Percentiles rank a stretch among this genome's conserved stretches.
Evolutionary conservation across 1,140 invertebrate genomes (phyloP).

Genomic region (Lepidurus couesii): DNA sequence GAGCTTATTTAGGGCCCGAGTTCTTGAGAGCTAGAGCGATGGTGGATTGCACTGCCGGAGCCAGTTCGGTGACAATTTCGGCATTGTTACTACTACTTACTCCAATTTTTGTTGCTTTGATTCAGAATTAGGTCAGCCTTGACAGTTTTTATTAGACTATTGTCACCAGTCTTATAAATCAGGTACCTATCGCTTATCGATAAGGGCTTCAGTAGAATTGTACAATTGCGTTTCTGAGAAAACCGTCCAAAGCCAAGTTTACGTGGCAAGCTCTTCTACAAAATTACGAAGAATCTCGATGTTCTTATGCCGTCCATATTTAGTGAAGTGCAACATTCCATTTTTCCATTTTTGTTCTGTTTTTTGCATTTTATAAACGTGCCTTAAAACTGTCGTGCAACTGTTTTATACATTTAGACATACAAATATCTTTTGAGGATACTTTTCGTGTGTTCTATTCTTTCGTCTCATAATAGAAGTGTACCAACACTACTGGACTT

Average conservation of each 20-base stretch:
- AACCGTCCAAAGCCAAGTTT: background rate
- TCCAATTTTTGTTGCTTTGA: background rate
- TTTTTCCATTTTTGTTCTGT: background rate
- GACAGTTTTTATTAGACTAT: background rate
- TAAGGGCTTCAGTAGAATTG: background rate
- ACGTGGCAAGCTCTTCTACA: background rate
- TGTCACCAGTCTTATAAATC: constrained; percentile 5
- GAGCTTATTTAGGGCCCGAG: constrained; percentile 63
- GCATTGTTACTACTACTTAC: constrained; percentile 5
- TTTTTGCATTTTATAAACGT: background rate
- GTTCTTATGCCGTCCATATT: background rate
- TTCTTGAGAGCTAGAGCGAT: constrained; percentile 69
- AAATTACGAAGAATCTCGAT: background rate
- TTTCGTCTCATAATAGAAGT: too few relatives aligned
- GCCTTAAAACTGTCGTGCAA: background rate
- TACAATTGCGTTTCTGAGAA: background rate
- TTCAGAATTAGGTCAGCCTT: background rate
- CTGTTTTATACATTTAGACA: constrained; percentile 5
- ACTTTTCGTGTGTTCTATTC: too few relatives aligned
- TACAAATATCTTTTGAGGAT: background rate
- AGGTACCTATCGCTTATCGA: background rate
- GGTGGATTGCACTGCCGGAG: constrained; percentile 66
- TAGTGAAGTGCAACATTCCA: background rate
- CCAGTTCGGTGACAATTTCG: constrained; percentile 35
- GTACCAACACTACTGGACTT: too few relatives aligned